Base-by-base conservation (phyloP, 2,113 vertebrate species). In the Budorcas taxicolor region DNA sequence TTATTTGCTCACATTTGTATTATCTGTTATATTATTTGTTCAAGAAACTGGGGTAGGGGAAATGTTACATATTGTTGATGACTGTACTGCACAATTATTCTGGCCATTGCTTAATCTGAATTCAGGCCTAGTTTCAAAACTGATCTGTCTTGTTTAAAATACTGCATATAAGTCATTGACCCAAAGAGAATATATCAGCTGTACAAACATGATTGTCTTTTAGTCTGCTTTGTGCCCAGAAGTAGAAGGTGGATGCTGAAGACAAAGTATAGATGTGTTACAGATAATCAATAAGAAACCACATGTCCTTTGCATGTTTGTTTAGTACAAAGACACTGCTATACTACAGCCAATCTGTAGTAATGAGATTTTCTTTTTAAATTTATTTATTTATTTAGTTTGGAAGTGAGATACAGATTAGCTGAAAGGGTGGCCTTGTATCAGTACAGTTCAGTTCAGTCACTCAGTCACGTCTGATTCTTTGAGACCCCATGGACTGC, bases 151-250 rank as follows among this genome's bases (percentile, higher is more conserved):
- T 43, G 1, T 52, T 55, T 84, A 36, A 78, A 92, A 52, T 36
- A 52, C 1, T 64, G 12, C 74, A 16, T 47, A 36, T 29, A 47
- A 15, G 60, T 50, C 40, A 64, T 6, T 71, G 14, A 15, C 62
- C 3, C 52, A 57, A 17, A n/a, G 4, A 83, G 3, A 58, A 50
- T 62, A 36, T 21, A 19, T 4, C 58, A 6, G 2, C 55, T 64
- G 0, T n/a, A 23, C 3, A 11, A 64, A 47, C 3, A 1, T 19
- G 4, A 8, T 2, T 55, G 5, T 8, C n/a, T 36, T 90, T 45
- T 71, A 33, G 14, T 90, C 55, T 74, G 62, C 47, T 36, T 31
- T 21, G 7, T 23, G 33, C 11, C 5, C 58, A 27, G 64, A 55
- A 29, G 15, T 16, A 33, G 53, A 27, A 52, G 36, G 2, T 86